Base-by-base conservation (phyloP, 2,113 vertebrate genomes). In the Oreamnos americanus region DNA sequence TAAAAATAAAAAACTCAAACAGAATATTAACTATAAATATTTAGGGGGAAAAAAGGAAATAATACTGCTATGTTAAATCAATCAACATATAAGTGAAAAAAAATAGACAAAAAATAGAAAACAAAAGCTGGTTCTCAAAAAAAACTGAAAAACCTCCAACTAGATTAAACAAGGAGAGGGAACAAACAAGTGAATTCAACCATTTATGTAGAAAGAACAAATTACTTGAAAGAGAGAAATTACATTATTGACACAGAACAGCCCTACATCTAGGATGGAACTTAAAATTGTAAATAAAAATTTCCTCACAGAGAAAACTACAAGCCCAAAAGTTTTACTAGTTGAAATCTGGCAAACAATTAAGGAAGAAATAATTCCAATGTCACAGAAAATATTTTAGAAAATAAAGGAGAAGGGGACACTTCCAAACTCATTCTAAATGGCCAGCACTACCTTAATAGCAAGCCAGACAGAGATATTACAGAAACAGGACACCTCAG, bases 221-320 rank as follows among this genome's bases (percentile, higher is more conserved):
- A 62, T 36, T 81, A 12, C 21, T 93, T 58, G 3, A 92, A 95
- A 78, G 55, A 76, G 51, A 90, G 51, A 86, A 71, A 39, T 64
- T 91, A 91, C 3, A 94, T 82, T n/a, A 67, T 7, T 30, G 13
- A 53, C 30, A 89, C 53, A 85, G 55, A 67, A 43, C 15, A 81
- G 25, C 43, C 15, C 4, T 76, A 9, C 13, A 64, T 49, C 36
- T 84, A 88, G 12, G 64, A 81, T 5, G 76, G 21, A 88, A 39
- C 94, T 78, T 76, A 14, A 94, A 87, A 64, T 83, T 84, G 21
- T 91, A 82, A 97, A 82, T 53, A 86, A 95, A 85, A 87, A 83
- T 6, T 76, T 82, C 91, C 23, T 49, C 36, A 82, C 36, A 76
- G 82, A 82, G 14, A 82, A 91, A 91, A 87, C 36, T 57, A 51